phyloP scores from a whole-genome alignment of 2,113 vertebrate species.

The Cyprinodon brontotheroides region DNA sequence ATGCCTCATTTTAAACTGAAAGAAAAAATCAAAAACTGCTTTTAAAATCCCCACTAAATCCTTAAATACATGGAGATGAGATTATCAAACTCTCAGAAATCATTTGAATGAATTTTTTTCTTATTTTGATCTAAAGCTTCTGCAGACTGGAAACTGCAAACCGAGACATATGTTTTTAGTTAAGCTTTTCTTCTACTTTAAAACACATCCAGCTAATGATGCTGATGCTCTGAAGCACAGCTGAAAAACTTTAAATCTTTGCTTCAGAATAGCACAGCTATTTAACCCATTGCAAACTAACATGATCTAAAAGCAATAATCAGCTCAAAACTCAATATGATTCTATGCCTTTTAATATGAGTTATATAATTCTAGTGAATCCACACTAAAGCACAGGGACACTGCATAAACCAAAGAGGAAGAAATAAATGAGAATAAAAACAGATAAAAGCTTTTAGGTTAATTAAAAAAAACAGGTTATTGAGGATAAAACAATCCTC shows the following conservation, averaged over 20 bases:
- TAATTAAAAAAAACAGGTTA: background rate
- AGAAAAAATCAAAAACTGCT: background rate
- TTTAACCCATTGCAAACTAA: no score
- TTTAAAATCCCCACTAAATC: background rate
- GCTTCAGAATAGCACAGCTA: background rate
- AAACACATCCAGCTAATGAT: background rate
- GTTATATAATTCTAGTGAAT: background rate
- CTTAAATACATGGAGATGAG: background rate
- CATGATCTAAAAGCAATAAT: background rate
- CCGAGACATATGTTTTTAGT: background rate
- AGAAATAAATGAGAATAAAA: background rate
- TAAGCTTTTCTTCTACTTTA: background rate
- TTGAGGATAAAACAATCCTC: no score
- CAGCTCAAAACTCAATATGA: no score
- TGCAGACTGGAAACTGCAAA: background rate
- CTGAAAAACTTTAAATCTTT: background rate
- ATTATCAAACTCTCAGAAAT: background rate
- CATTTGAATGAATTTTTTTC: no score
- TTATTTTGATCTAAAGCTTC: no score
- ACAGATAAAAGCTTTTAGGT: background rate
- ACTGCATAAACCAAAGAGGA: background rate
- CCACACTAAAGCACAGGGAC: background rate
- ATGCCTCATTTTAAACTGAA: background rate
- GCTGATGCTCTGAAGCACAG: background rate
- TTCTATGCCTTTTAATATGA: no score